phyloP scores from a whole-genome alignment of 2,113 vertebrate genomes.

The Hucho hucho region DNA sequence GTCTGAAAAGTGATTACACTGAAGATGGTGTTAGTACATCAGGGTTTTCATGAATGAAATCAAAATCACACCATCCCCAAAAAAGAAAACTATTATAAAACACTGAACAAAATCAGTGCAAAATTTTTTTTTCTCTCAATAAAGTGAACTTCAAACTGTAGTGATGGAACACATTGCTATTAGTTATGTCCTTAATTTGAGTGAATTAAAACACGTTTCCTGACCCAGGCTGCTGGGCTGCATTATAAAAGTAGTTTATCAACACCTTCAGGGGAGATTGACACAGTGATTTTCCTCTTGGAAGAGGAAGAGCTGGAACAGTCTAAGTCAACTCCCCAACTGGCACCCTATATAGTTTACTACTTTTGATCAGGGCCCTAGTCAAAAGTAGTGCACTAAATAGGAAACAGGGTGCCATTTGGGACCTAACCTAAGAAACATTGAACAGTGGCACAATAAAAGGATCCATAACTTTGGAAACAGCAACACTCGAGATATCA shows the following conservation, averaged over 20 bases:
- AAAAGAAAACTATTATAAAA: neutral
- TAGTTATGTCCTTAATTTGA: constrained; percentile 35
- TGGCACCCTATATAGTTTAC: neutral
- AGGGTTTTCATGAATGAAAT: neutral
- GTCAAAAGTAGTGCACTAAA: no score
- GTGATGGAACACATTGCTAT: constrained; percentile 8
- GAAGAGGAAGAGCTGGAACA: neutral
- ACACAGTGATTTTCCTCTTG: constrained; percentile 46
- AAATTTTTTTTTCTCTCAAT: neutral
- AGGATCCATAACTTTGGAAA: neutral
- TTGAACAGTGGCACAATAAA: neutral
- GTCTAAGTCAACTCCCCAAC: neutral
- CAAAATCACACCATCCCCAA: neutral
- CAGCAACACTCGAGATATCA: neutral
- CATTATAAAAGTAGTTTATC: constrained; percentile 29
- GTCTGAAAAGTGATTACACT: neutral
- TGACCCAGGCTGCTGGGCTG: neutral
- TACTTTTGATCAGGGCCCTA: no score
- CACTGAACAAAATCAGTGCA: neutral
- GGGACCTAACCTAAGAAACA: neutral
- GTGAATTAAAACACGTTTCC: constrained; percentile 32
- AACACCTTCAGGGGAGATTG: constrained; percentile 23
- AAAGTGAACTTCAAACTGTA: constrained; percentile 6
- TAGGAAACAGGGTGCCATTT: no score
- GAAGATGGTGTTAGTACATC: neutral